Conservation (phyloP, 2,888 invertebrate species). For the Unio delphinus region DNA sequence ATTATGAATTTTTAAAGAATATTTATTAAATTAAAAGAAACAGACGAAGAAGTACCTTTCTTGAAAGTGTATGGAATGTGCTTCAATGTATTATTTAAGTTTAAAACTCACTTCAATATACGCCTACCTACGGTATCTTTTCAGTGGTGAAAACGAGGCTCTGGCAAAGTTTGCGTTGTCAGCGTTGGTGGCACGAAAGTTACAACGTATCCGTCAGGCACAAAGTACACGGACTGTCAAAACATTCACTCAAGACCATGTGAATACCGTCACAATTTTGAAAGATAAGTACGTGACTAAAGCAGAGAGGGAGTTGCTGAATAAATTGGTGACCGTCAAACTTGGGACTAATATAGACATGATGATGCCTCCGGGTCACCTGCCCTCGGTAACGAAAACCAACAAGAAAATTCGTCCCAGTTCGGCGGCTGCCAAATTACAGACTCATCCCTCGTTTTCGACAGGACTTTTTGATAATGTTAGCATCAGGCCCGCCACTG, state of each 20-base stretch:
- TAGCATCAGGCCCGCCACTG: constrained; percentile 54
- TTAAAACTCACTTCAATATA: too few relatives aligned
- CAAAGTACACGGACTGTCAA: too few relatives aligned
- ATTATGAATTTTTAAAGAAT: too few relatives aligned
- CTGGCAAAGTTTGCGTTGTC: not conserved
- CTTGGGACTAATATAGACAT: too few relatives aligned
- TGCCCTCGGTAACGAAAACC: constrained; percentile 27
- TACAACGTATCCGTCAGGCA: too few relatives aligned
- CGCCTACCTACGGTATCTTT: not conserved
- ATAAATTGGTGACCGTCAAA: constrained; percentile 13
- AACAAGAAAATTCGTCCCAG: constrained; percentile 63
- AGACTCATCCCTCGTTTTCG: constrained; percentile 63
- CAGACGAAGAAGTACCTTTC: too few relatives aligned
- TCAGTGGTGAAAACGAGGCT: constrained; percentile 7
- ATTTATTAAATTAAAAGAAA: too few relatives aligned
- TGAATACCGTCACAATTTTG: constrained; percentile 12
- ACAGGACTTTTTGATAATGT: constrained; percentile 62
- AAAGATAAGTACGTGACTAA: constrained; percentile 22
- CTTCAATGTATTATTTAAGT: too few relatives aligned
- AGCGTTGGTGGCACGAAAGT: not conserved
- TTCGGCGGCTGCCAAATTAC: constrained; percentile 67
- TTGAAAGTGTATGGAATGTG: too few relatives aligned
- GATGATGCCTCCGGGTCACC: constrained; percentile 30
- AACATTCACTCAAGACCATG: too few relatives aligned
- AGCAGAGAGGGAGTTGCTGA: constrained; percentile 19